phyloP scores from a whole-genome alignment of 2,888 invertebrate species.

The Dolomedes plantarius region DNA sequence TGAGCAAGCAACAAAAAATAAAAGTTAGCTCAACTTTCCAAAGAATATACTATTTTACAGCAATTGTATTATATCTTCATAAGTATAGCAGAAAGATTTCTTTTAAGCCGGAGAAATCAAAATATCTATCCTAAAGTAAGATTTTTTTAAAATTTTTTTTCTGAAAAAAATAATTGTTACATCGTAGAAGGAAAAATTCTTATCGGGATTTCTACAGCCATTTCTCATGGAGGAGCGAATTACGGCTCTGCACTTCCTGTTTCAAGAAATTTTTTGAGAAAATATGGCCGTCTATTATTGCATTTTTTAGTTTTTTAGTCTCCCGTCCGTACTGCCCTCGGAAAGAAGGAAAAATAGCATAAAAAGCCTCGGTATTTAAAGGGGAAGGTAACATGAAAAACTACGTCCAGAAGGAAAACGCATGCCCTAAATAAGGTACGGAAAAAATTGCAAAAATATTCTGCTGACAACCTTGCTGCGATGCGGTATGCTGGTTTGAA shows the following conservation, averaged over 20 bases:
- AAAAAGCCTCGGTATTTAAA: slow-evolving; percentile 35
- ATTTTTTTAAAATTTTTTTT: slow-evolving; percentile 1
- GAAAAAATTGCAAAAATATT: slow-evolving; percentile 61
- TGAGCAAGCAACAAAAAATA: no score
- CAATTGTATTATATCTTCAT: not conserved
- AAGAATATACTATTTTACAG: no score
- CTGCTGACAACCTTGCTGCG: slow-evolving; percentile 6
- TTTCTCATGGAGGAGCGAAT: slow-evolving; percentile 51
- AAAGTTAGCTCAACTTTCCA: no score
- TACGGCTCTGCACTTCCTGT: slow-evolving; percentile 56
- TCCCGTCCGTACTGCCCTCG: not conserved
- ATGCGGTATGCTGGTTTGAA: slow-evolving; percentile 11
- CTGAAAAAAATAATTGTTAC: slow-evolving; percentile 45
- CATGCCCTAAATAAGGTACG: slow-evolving; percentile 29
- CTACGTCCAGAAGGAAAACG: slow-evolving; percentile 41
- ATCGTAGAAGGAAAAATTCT: slow-evolving; percentile 10
- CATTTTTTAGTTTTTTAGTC: slow-evolving; percentile 14
- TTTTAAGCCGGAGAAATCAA: not conserved
- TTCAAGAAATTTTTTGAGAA: slow-evolving; percentile 49
- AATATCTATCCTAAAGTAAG: no score
- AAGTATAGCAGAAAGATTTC: not conserved
- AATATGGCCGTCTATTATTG: slow-evolving; percentile 46
- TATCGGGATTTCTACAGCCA: slow-evolving; percentile 55
- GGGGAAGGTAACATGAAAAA: slow-evolving; percentile 39
- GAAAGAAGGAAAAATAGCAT: slow-evolving; percentile 26